Conservation (phyloP, 2,113 vertebrate genomes). For the Pachypanchax playfairii region DNA sequence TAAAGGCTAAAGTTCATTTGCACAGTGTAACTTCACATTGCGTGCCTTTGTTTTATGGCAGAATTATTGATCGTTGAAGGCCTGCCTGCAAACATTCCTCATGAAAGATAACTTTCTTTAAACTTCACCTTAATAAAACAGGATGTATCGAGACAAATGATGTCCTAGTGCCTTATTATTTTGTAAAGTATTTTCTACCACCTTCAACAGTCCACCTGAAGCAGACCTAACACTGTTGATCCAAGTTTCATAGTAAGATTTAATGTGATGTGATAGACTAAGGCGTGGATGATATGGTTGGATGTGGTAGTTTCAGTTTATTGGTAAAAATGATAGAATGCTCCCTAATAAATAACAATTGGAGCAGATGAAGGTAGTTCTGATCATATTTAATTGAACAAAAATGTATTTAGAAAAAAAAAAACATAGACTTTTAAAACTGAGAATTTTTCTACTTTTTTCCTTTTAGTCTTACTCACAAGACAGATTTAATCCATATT, state of each 20-base stretch:
- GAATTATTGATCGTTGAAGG: constrained; percentile 11
- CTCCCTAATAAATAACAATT: too few relatives aligned
- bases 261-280: neutral
- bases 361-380: too few relatives aligned
- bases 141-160: neutral
- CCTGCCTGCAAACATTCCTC: neutral
- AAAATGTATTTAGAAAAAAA: too few relatives aligned
- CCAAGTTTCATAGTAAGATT: neutral
- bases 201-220: too few relatives aligned
- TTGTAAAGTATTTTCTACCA: too few relatives aligned
- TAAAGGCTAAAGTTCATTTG: neutral
- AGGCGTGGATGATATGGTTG: neutral
- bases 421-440: too few relatives aligned
- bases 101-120: neutral
- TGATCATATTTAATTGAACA: too few relatives aligned
- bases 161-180: too few relatives aligned
- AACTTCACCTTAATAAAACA: constrained; percentile 26
- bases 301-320: too few relatives aligned
- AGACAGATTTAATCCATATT: neutral
- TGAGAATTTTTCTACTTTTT: too few relatives aligned
- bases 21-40: neutral
- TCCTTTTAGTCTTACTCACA: neutral
- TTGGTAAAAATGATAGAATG: too few relatives aligned
- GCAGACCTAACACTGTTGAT: neutral
- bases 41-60: neutral